phyloP scores from a whole-genome alignment of 2,888 invertebrate species.

The Pandemis corylana region DNA sequence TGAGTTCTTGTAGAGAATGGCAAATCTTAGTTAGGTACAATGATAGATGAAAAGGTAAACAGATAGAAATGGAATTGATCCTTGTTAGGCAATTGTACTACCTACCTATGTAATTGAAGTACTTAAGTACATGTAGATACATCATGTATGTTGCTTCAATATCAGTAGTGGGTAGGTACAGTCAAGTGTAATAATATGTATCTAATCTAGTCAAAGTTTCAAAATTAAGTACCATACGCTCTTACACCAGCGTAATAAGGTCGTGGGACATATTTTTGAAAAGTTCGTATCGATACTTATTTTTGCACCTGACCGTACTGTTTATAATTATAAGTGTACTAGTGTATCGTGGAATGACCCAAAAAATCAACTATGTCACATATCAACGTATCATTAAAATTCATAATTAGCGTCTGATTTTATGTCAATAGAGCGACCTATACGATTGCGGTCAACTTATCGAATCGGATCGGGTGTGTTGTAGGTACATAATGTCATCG shows the following conservation, averaged over 20 bases:
- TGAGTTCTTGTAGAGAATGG: not conserved
- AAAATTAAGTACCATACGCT: too few relatives aligned
- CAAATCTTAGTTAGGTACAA: too few relatives aligned
- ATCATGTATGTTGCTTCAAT: not conserved
- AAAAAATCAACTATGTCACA: not conserved
- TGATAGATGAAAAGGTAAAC: too few relatives aligned
- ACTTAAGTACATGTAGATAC: not conserved
- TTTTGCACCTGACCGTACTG: too few relatives aligned
- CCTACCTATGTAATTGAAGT: not conserved
- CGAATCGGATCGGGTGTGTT: slow-evolving; percentile 27
- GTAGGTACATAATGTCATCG: slow-evolving; percentile 4
- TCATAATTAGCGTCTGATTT: slow-evolving; percentile 18
- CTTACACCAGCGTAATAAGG: too few relatives aligned
- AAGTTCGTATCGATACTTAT: too few relatives aligned
- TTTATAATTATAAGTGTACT: too few relatives aligned
- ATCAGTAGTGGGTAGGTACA: too few relatives aligned
- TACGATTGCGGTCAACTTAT: slow-evolving; percentile 28
- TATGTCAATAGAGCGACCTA: slow-evolving; percentile 15
- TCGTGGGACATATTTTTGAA: too few relatives aligned
- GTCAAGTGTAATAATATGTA: too few relatives aligned
- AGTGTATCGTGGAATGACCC: not conserved
- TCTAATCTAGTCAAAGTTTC: too few relatives aligned
- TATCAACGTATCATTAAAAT: slow-evolving; percentile 11
- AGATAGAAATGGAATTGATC: not conserved
- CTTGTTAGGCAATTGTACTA: not conserved